Base-by-base conservation (phyloP, 1,140 invertebrate genomes). In the Platorchestia sp. region DNA sequence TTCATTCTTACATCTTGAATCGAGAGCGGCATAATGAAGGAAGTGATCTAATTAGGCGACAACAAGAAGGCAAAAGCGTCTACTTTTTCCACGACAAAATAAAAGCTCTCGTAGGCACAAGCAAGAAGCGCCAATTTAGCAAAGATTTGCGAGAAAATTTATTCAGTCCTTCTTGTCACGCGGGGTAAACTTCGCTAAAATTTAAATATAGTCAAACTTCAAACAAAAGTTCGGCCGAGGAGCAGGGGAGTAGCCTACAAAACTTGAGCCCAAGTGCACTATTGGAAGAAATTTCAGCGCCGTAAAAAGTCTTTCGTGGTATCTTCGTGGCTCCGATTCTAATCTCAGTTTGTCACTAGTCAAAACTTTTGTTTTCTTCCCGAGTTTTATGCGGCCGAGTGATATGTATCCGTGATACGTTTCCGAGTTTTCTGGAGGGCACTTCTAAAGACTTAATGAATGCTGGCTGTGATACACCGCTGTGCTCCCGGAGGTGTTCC, bases 91-190 rank as follows among this genome's bases (percentile, higher is more conserved):
- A 10, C 44, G 41, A 27, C 91, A 93, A 93, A 93, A 93, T 93
- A 93, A 93, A 93, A 93, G 91, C 45, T 45, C 45, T 47, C 22
- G 44, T 10, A 42, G 91, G 45, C 45, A 45, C 91, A 40, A 44
- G 91, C 45, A 47, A 93, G 91, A 47, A 93, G 43, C 43, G 43
- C 44, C 91, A 45, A 93, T 93, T 93, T 93, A 47, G 91, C 91
- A 44, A 93, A 93, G 91, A 93, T 93, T 93, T 93, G 43, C 5
- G 22, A 93, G 6, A 93, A 44, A 93, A 93, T 93, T 93, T 93
- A 93, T 93, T 93, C 91, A 93, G 91, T 93, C 91, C 91, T 93
- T 93, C 91, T 93, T 93, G 91, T 93, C 91, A 93, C 91, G 91
- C 91, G 91, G 91, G 45, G 14, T 75, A 93, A 93, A 93, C 91